A percentile compares a stretch with the other conserved stretches of the same genome.
These are phyloP conservation scores for Charaxes varanes DNA, from an alignment of 1,140 invertebrate genomes.

Conservation along the genomic window DNA sequence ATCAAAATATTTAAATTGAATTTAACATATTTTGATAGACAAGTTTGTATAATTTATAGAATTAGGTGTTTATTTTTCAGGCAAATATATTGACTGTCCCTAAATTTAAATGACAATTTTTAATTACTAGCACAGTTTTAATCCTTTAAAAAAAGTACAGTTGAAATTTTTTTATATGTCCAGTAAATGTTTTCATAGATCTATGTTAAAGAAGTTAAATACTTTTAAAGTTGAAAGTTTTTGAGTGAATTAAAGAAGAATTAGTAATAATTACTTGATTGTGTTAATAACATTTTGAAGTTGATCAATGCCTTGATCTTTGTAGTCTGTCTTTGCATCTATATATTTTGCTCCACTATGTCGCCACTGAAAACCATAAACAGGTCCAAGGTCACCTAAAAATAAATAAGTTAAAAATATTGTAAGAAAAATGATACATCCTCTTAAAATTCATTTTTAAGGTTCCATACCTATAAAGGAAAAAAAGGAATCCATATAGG, in stretches of 20 bases:
- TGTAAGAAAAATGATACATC: not conserved
- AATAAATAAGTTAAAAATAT: constrained; percentile 13
- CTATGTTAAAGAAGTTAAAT: not conserved
- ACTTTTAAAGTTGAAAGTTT: no score
- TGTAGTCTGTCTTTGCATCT: constrained; percentile 90
- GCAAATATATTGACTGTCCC: no score
- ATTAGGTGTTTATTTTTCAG: no score
- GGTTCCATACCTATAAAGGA: not conserved
- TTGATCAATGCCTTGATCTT: constrained; percentile 93
- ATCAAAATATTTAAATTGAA: no score
- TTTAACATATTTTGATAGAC: no score
- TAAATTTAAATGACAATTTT: no score
- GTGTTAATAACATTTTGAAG: constrained; percentile 89
- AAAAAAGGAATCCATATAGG: no score
- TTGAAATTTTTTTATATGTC: not conserved
- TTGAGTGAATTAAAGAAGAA: no score
- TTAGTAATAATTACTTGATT: constrained; percentile 76
- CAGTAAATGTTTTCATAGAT: not conserved
- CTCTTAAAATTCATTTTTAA: not conserved
- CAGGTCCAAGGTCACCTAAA: constrained; percentile 94
- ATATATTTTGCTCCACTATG: constrained; percentile 97
- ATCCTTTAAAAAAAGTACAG: constrained; percentile 3
- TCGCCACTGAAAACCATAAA: constrained; percentile 99
- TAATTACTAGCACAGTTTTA: no score
- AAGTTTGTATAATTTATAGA: no score